Base-by-base conservation (phyloP, 2,113 vertebrate genomes). In the Sardina pilchardus region DNA sequence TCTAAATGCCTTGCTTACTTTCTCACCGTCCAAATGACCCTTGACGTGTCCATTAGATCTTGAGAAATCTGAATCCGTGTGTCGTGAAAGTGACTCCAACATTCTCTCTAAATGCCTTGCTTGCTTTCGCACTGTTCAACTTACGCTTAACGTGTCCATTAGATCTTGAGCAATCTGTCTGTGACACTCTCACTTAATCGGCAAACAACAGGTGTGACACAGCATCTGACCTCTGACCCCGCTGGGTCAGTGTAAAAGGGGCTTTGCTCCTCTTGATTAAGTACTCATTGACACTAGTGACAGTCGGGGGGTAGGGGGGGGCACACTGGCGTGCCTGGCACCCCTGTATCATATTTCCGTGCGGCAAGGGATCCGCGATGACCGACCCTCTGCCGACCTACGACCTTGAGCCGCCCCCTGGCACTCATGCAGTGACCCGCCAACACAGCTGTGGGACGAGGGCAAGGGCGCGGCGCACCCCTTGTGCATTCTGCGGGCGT, bases 181-280 rank as follows among this genome's bases (percentile, higher is more conserved):
- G 63, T 14, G 9, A 26, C 26, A 30, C 26, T 30, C 59, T 67
- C 50, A 53, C 50, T 53, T 53, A 53, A 16, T 53, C 59, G 10
- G 8, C 63, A 34, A 26, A 34, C 63, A 71, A 71, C 63, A 71
- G 63, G 63, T 71, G 63, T 71, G 63, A 71, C 24, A 71, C 14
- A 12, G 2, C 63, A 26, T 9, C 14, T 71, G 63, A 71, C 63
- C 26, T 71, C 3, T 71, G 63, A 71, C 63, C 63, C 63, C 26
- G 10, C 3, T 3, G 63, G 26, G 63, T 12, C 63, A 71, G 26
- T 26, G 63, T 26, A 14, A 26, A 71, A 71, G 26, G 63, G 63
- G 26, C 63, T 71, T 71, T 71, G 63, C 63, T 71, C 26, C 63
- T 71, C 63, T 30, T 71, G 63, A 71, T 71, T 71, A 71, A 71